A percentile compares a stretch with the other conserved stretches of the same genome.
Evolutionary conservation across 2,113 vertebrate genomes (phyloP).

Genomic region (Neofelis nebulosa): DNA sequence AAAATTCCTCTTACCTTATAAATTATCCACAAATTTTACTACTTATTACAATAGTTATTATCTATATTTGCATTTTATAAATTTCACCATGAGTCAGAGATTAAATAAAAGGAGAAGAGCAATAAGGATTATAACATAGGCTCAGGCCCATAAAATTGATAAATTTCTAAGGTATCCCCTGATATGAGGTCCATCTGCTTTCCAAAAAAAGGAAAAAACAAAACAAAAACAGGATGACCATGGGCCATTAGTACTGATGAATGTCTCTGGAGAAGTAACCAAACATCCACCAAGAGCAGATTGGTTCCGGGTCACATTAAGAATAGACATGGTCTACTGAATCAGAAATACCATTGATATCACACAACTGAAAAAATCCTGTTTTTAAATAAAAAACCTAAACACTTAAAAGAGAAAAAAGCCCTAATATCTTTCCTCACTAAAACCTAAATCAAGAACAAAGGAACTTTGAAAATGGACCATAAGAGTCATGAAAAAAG

Average conservation of each 20-base stretch:
- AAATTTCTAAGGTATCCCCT: background rate
- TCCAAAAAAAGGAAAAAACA: background rate
- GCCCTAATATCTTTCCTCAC: background rate
- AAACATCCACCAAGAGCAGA: background rate
- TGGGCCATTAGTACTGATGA: background rate
- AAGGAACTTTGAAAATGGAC: background rate
- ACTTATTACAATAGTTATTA: background rate
- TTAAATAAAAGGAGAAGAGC: background rate
- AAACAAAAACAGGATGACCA: background rate
- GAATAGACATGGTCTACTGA: background rate
- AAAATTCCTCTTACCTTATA: background rate
- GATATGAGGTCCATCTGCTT: background rate
- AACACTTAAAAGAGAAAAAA: background rate
- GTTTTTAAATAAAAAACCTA: background rate
- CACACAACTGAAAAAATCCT: background rate
- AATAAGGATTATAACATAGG: background rate
- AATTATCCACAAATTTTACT: slow-evolving; percentile 1
- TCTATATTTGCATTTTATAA: background rate
- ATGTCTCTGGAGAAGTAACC: background rate
- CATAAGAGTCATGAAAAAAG: background rate
- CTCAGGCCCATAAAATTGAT: background rate
- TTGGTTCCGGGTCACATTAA: background rate
- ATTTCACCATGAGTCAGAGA: background rate
- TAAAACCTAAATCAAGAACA: background rate
- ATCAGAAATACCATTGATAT: background rate